Evolutionary conservation across 1,140 invertebrate species (phyloP), one percentile per base, ranked within the genome.

Genomic region (Drosophila subobscura): DNA sequence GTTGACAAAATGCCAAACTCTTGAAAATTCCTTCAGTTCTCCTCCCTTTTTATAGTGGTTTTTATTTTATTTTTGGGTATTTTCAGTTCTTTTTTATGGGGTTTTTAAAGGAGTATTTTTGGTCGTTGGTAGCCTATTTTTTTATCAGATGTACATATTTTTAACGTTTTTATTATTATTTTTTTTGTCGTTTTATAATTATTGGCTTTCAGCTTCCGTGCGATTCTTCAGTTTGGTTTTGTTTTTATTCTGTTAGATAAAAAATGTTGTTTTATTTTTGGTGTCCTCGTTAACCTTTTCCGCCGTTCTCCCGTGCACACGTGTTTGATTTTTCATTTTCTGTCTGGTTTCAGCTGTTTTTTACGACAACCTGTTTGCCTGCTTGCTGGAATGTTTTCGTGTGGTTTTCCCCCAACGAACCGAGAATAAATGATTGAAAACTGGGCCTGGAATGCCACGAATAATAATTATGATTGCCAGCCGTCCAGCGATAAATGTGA

Each of bases 1-100:
- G 77, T 85, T 85, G 80, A 85, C 80, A 80, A 85, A 86, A 86
- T 65, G 72, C 74, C 64, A 61, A 70, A 60, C 81, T 77, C 77
- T 67, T 86, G 50, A 80, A 37, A 85, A 85, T 76, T 81, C 41
- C 25, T 68, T 79, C 60, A 45, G 53, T 56, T 70, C 29, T 46
- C 23, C 16, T 23, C 40, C 65, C 64, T 42, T 45, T 70, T 61
- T 46, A n/a, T 55, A 4, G 10, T 60, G 56, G 60, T 52, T 50
- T 51, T 64, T 41, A 29, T 60, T 72, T 61, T 67, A 49, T 76
- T 52, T 46, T 56, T 71, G 25, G 25, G 33, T 12, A 37, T 12
- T 12, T 37, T 7, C 10, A 12, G 33, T 64, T 57, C 57, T 52
- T 52, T 50, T 51, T 70, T 41, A 42, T 20, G n/a, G n/a, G 45